These are phyloP conservation scores for Cryptocheilus praepositus DNA, from an alignment of 2,888 invertebrate genomes.

Conservation along the genomic window DNA sequence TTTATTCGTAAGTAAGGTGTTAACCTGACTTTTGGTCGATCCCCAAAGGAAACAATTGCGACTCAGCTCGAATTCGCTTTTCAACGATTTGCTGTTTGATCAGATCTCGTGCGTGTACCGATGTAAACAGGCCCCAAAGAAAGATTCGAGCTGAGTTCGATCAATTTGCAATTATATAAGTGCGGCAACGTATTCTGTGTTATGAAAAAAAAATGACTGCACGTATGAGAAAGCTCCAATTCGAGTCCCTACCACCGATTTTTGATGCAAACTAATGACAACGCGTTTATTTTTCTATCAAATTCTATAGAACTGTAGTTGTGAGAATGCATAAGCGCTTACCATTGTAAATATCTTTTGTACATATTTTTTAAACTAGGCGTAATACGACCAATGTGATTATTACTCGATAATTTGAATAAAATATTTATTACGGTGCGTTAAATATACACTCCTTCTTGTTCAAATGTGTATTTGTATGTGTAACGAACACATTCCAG, in stretches of 20 bases:
- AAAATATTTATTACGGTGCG: conserved; percentile 58
- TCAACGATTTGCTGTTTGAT: not conserved
- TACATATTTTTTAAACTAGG: conserved; percentile 58
- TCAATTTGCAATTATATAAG: too few species aligned
- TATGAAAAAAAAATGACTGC: not conserved
- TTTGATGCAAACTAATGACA: conserved; percentile 18
- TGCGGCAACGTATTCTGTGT: too few species aligned
- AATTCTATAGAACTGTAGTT: conserved; percentile 34
- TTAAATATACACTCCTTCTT: not conserved
- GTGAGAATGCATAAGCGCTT: conserved; percentile 43
- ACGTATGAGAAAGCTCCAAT: too few species aligned
- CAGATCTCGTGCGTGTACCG: too few species aligned
- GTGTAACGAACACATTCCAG: too few species aligned
- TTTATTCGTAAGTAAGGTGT: not conserved
- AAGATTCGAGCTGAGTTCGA: too few species aligned
- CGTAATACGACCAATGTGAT: conserved; percentile 53
- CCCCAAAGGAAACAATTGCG: not conserved
- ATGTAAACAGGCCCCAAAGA: too few species aligned
- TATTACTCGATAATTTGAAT: conserved; percentile 50
- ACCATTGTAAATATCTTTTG: conserved; percentile 65
- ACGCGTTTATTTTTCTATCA: conserved; percentile 59
- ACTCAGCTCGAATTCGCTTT: not conserved
- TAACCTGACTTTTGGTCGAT: not conserved
- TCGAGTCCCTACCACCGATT: too few species aligned
- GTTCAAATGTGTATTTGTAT: too few species aligned